phyloP scores from a whole-genome alignment of 2,888 invertebrate species.

The Lomographa bimaculata region DNA sequence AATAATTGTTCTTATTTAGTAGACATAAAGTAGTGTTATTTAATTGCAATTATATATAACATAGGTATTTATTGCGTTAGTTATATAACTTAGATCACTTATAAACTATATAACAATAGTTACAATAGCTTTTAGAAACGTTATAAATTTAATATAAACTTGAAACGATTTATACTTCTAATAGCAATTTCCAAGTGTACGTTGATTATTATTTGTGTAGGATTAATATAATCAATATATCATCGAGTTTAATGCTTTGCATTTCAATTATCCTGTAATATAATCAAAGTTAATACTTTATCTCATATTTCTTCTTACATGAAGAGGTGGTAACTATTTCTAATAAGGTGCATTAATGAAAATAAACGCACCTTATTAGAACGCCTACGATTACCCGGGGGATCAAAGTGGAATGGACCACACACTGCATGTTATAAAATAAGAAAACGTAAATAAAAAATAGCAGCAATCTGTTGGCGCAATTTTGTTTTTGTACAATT shows the following conservation, averaged over 20 bases:
- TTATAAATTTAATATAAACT: too few relatives aligned
- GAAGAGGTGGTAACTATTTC: neutral
- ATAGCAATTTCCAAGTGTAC: neutral
- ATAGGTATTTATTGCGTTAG: constrained; percentile 3
- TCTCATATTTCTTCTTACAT: constrained; percentile 10
- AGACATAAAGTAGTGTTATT: neutral
- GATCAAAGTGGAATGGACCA: too few relatives aligned
- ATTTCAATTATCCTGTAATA: constrained; percentile 13
- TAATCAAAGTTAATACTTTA: constrained; percentile 13
- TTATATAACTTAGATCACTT: too few relatives aligned
- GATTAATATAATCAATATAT: constrained; percentile 14
- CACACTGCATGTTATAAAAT: too few relatives aligned
- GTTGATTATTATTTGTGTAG: neutral
- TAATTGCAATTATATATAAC: constrained; percentile 9
- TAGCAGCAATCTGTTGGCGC: too few relatives aligned
- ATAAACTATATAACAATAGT: too few relatives aligned
- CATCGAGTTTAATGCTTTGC: constrained; percentile 13
- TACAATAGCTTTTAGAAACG: too few relatives aligned
- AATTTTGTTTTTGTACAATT: too few relatives aligned
- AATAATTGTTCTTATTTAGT: constrained; percentile 7
- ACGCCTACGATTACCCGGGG: too few relatives aligned
- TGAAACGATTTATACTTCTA: neutral
- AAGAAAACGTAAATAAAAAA: too few relatives aligned
- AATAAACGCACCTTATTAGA: too few relatives aligned
- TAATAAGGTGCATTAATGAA: neutral